Evolutionary conservation across 23 tunicate genomes (phyloP).

Genomic region (Diplosoma virens): DNA sequence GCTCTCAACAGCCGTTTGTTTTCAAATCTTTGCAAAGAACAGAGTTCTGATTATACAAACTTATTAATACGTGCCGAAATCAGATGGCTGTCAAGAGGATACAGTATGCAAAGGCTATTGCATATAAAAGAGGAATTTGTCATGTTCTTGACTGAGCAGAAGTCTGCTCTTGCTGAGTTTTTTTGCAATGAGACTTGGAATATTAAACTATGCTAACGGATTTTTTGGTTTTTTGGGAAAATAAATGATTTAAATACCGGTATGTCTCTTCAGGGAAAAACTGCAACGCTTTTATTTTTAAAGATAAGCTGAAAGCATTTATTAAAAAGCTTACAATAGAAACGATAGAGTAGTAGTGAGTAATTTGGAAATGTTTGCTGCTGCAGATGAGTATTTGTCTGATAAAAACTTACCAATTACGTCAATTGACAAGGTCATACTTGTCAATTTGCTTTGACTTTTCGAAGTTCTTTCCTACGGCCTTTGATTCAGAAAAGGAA

Average conservation of each 20-base stretch:
- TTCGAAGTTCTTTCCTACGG: not conserved
- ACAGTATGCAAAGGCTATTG: not conserved
- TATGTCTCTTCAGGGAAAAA: not conserved
- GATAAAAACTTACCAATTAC: not conserved
- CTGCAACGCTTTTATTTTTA: not conserved
- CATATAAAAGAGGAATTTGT: not conserved
- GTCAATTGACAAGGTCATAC: not conserved
- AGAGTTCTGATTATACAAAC: not conserved
- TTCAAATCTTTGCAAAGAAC: conserved; percentile 19
- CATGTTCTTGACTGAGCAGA: not conserved
- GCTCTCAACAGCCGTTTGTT: conserved; percentile 37
- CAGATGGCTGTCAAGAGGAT: conserved; percentile 19
- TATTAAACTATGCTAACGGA: not conserved
- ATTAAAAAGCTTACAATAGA: not conserved
- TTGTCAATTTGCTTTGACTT: not conserved
- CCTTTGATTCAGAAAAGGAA: not conserved
- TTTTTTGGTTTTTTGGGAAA: not conserved
- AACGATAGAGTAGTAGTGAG: not conserved
- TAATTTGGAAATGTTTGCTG: conserved; percentile 1
- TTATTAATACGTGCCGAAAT: not conserved
- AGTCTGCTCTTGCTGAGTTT: conserved; percentile 7
- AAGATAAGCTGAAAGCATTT: not conserved
- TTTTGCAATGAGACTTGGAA: conserved; percentile 2
- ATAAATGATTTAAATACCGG: not conserved
- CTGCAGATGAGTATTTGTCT: not conserved